Evolutionary conservation across 2,888 invertebrate genomes (phyloP).

Genomic region (Antheraea assamensis): DNA sequence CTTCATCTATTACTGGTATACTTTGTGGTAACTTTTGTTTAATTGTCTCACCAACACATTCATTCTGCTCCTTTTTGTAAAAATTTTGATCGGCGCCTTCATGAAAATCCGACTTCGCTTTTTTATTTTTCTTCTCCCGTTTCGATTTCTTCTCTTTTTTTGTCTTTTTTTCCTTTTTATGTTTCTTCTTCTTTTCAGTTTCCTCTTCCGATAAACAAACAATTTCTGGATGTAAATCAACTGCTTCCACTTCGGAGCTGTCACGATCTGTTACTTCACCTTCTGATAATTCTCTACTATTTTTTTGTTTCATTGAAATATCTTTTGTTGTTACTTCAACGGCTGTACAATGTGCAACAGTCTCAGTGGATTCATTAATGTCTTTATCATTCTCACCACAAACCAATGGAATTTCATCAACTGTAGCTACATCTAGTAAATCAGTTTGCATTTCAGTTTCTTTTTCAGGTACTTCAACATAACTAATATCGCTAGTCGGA

Average conservation of each 20-base stretch:
- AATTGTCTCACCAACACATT: neutral
- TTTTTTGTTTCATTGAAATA: constrained; percentile 25
- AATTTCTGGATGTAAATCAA: constrained; percentile 69
- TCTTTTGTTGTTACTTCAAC: constrained; percentile 17
- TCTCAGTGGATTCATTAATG: constrained; percentile 7
- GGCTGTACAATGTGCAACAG: neutral
- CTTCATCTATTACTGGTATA: neutral
- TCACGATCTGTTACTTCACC: constrained; percentile 61
- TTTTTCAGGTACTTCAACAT: constrained; percentile 21
- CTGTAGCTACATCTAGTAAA: constrained; percentile 26
- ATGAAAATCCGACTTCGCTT: constrained; percentile 63
- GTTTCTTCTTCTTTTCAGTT: constrained; percentile 38
- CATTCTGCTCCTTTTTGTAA: constrained; percentile 34
- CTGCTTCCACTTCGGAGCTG: constrained; percentile 64
- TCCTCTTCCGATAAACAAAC: constrained; percentile 80
- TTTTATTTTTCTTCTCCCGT: constrained; percentile 57
- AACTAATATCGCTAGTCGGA: constrained; percentile 20
- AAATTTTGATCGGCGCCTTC: constrained; percentile 62
- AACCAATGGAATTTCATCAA: constrained; percentile 31
- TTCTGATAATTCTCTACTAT: constrained; percentile 55
- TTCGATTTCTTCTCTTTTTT: constrained; percentile 72
- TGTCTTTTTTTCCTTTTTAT: constrained; percentile 55
- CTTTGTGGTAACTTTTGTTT: constrained; percentile 19
- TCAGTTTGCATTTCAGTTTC: constrained; percentile 22
- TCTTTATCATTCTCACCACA: neutral